Percentiles rank a stretch among this genome's conserved stretches.
These are phyloP conservation scores for Callyntrura sp. DNA, from an alignment of 2,888 invertebrate genomes.

Conservation along the genomic window DNA sequence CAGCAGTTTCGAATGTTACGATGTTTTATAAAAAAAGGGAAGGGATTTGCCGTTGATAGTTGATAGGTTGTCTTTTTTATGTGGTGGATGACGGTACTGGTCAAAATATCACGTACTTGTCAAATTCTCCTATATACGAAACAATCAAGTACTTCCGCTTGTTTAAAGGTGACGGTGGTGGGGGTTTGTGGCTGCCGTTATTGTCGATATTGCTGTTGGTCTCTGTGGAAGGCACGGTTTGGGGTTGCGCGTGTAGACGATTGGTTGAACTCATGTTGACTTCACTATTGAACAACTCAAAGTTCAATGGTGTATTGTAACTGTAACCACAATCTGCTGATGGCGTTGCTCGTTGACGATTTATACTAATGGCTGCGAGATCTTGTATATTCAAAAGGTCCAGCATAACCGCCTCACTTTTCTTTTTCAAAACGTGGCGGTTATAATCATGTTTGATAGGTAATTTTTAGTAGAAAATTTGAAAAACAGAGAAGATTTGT, in stretches of 20 bases:
- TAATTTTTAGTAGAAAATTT: too few species aligned
- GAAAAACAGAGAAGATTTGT: too few species aligned
- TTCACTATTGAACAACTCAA: slow-evolving; percentile 56
- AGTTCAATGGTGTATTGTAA: background rate
- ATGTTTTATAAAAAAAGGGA: slow-evolving; percentile 17
- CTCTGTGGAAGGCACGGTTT: background rate
- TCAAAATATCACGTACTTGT: slow-evolving; percentile 85
- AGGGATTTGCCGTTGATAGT: background rate
- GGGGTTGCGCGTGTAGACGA: background rate
- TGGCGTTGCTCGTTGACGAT: slow-evolving; percentile 54
- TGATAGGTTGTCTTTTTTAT: slow-evolving; percentile 3
- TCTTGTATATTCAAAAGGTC: slow-evolving; percentile 87
- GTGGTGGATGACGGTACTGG: slow-evolving; percentile 8
- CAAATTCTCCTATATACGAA: slow-evolving; percentile 87
- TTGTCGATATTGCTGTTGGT: background rate
- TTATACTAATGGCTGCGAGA: slow-evolving; percentile 86
- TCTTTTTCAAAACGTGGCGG: slow-evolving; percentile 83
- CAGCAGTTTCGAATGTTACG: background rate
- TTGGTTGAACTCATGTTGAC: background rate
- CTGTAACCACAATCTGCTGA: slow-evolving; percentile 7
- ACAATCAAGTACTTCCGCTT: slow-evolving; percentile 87
- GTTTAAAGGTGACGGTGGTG: slow-evolving; percentile 83
- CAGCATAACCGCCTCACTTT: slow-evolving; percentile 87
- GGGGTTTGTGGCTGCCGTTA: background rate
- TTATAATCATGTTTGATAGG: too few species aligned